phyloP scores from a whole-genome alignment of 2,888 invertebrate genomes.

The Alloplasta piceator region DNA sequence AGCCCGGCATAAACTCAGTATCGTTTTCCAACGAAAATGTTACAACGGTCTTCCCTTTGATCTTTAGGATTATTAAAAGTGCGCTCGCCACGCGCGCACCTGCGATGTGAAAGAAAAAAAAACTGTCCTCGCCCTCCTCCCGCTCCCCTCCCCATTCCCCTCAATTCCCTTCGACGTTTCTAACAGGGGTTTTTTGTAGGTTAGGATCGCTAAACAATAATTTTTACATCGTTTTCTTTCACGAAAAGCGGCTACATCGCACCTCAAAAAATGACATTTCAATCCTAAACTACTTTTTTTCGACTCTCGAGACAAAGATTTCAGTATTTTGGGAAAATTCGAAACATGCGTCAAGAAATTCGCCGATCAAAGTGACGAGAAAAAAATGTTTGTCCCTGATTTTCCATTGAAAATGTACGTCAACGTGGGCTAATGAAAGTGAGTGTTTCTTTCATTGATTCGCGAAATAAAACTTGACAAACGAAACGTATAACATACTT shows the following conservation, averaged over 20 bases:
- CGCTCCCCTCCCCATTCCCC: slow-evolving; percentile 32
- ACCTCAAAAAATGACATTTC: too few relatives aligned
- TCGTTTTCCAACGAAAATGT: slow-evolving; percentile 48
- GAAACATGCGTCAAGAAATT: slow-evolving; percentile 14
- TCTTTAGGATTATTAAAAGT: slow-evolving; percentile 70
- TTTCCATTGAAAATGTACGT: slow-evolving; percentile 1
- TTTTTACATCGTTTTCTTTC: slow-evolving; percentile 6
- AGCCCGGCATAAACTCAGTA: slow-evolving; percentile 14
- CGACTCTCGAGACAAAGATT: too few relatives aligned
- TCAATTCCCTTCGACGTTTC: slow-evolving; percentile 38
- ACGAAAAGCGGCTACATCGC: too few relatives aligned
- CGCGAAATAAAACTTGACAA: background rate
- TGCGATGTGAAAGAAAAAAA: slow-evolving; percentile 64
- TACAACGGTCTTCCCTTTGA: slow-evolving; percentile 67
- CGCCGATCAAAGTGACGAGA: slow-evolving; percentile 2
- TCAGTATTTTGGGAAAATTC: background rate
- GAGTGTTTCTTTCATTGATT: background rate
- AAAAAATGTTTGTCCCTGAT: slow-evolving; percentile 21
- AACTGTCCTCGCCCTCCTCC: slow-evolving; percentile 35
- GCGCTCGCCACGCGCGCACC: slow-evolving; percentile 71
- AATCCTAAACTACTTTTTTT: too few relatives aligned
- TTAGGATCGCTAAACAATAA: slow-evolving; percentile 50
- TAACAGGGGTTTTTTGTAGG: slow-evolving; percentile 62
- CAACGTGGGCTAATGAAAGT: slow-evolving; percentile 35
- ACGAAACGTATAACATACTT: too few relatives aligned